Conservation (phyloP, 2,888 invertebrate genomes). For the Megaustenia siamemsis region DNA sequence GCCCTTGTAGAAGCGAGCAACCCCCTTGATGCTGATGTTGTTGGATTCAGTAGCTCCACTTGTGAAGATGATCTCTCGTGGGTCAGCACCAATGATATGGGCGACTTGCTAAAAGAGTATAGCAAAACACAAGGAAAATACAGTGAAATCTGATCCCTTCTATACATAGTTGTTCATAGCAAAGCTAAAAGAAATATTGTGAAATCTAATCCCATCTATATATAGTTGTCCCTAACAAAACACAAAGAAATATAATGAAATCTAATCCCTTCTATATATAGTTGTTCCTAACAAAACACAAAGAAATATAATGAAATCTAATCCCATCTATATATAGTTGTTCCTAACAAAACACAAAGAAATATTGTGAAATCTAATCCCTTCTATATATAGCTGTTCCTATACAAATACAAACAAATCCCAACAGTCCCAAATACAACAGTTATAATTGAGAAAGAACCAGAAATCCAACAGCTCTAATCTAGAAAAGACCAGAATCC, state of each 20-base stretch:
- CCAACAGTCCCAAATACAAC: no score
- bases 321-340: no score
- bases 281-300: no score
- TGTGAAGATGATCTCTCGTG: conserved; percentile 98
- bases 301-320: no score
- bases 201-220: no score
- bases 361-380: not conserved
- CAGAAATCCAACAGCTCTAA: no score
- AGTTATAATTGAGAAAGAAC: no score
- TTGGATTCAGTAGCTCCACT: conserved; percentile 99
- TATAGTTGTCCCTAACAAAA: no score
- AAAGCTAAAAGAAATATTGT: no score
- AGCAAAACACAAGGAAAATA: not conserved
- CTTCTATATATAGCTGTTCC: not conserved
- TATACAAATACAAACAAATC: no score
- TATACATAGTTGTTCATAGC: no score
- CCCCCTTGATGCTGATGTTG: conserved; percentile 97
- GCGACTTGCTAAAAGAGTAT: conserved; percentile 88
- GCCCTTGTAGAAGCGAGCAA: conserved; percentile 94
- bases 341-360: not conserved
- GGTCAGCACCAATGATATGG: conserved; percentile 92
- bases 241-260: not conserved
- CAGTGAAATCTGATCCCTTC: not conserved
- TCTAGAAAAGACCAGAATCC: no score
- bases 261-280: not conserved